phyloP scores from a whole-genome alignment of 1,140 invertebrate genomes.

The Formica selysi region DNA sequence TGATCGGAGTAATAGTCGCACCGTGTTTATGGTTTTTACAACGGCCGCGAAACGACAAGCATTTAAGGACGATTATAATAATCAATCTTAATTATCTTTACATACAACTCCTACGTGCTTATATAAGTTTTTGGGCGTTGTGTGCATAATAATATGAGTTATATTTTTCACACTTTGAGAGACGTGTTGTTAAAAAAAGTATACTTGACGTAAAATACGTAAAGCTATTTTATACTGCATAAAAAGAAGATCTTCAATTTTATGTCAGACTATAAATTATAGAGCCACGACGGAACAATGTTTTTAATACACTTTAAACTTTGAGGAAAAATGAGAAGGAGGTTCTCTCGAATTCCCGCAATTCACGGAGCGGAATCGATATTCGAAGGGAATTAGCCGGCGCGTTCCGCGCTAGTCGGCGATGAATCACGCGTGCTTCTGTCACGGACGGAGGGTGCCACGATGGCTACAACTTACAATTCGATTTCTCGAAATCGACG shows the following conservation, averaged over 20 bases:
- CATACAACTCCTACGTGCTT: background rate
- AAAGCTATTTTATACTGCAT: background rate
- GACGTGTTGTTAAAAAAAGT: background rate
- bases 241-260: background rate
- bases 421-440: slow-evolving; percentile 78
- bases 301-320: slow-evolving; percentile 1
- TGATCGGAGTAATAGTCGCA: slow-evolving; percentile 62
- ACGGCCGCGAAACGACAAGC: slow-evolving; percentile 28
- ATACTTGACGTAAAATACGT: background rate
- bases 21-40: slow-evolving; percentile 53
- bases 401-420: slow-evolving; percentile 76
- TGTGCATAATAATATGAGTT: background rate
- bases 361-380: slow-evolving; percentile 73
- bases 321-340: background rate
- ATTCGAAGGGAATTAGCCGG: slow-evolving; percentile 76
- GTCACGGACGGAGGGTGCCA: slow-evolving; percentile 40
- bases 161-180: background rate
- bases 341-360: slow-evolving; percentile 43
- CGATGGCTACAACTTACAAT: slow-evolving; percentile 82
- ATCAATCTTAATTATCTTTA: slow-evolving; percentile 49
- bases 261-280: background rate
- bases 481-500: slow-evolving; percentile 80
- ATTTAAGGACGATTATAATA: slow-evolving; percentile 57
- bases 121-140: background rate
- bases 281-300: background rate